These are phyloP conservation scores for Platysternon megacephalum DNA, from an alignment of 2,113 vertebrate species.

Conservation along the genomic window DNA sequence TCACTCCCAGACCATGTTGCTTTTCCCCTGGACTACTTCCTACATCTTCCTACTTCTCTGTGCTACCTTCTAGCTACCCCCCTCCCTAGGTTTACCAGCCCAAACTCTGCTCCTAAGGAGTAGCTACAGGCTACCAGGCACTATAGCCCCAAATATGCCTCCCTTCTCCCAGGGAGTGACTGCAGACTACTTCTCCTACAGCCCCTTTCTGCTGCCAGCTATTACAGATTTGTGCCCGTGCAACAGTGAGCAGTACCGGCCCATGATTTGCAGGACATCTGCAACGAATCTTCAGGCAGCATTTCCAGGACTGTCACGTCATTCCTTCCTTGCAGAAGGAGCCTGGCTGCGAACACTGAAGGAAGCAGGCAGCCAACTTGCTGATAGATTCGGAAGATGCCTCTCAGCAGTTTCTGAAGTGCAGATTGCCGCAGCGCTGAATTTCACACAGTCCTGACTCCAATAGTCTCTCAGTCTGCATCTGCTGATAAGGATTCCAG, in stretches of 20 bases:
- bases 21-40: too few species aligned
- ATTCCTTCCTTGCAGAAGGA: neutral
- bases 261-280: fast-evolving
- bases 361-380: neutral
- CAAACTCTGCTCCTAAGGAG: too few species aligned
- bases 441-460: neutral
- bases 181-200: too few species aligned
- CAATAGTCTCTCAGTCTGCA: neutral
- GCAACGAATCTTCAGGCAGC: neutral
- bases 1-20: too few species aligned
- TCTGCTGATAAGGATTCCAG: neutral
- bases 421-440: neutral
- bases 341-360: neutral
- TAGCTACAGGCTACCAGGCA: too few species aligned
- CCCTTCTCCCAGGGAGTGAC: too few species aligned
- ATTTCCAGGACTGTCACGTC: neutral
- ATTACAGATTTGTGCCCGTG: fast-evolving
- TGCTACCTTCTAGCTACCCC: too few species aligned
- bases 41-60: too few species aligned
- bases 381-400: neutral
- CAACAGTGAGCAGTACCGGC: neutral
- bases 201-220: too few species aligned
- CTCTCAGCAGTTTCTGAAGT: fast-evolving
- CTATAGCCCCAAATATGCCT: too few species aligned
- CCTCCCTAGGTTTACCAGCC: too few species aligned